These are phyloP conservation scores for Eilema sororculum DNA, from an alignment of 2,888 invertebrate genomes.

Conservation along the genomic window DNA sequence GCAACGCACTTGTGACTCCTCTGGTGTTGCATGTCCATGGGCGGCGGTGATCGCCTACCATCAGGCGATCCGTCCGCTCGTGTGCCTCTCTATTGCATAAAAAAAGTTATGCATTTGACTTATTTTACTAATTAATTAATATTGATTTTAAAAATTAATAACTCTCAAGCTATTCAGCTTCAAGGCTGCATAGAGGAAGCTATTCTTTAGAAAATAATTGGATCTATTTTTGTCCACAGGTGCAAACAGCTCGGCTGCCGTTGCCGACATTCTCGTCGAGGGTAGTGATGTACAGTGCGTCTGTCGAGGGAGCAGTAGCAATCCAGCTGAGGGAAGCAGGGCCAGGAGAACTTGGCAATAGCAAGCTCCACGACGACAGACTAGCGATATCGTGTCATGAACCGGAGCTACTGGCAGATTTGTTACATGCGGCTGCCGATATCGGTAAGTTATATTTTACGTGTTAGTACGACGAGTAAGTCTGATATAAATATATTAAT, in stretches of 20 bases:
- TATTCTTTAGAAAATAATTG: background rate
- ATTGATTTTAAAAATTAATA: background rate
- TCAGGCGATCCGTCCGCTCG: no score
- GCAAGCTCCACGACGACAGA: constrained; percentile 87
- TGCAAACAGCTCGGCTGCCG: constrained; percentile 83
- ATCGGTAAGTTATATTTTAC: constrained; percentile 67
- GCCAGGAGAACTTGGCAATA: constrained; percentile 78
- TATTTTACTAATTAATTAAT: no score
- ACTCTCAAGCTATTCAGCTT: background rate
- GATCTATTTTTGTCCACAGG: constrained; percentile 53
- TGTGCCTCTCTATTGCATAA: no score
- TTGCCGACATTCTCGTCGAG: constrained; percentile 86
- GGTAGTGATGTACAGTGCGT: constrained; percentile 90
- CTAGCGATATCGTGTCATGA: constrained; percentile 92
- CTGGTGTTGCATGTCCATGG: no score
- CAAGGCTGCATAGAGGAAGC: background rate
- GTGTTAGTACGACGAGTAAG: background rate
- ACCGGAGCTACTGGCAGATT: constrained; percentile 91
- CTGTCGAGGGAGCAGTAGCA: constrained; percentile 87
- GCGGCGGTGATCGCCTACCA: no score
- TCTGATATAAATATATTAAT: background rate
- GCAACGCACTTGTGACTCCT: no score
- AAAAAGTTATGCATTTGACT: no score
- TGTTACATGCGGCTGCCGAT: constrained; percentile 89
- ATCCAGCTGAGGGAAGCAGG: constrained; percentile 88